phyloP scores from a whole-genome alignment of 2,797 vertebrate species.

The Hephaestus fuliginosus region DNA sequence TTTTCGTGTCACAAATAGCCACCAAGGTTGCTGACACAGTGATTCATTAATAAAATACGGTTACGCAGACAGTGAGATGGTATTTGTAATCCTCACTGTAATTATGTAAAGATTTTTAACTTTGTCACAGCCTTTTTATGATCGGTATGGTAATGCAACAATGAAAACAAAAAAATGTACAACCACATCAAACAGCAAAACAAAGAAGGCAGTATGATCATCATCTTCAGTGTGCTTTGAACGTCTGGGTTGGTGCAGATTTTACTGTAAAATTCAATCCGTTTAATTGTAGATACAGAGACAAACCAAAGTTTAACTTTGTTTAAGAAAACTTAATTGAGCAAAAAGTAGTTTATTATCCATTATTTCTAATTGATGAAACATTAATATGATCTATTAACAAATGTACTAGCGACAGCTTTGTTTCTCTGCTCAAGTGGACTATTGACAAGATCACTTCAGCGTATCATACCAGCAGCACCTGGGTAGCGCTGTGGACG shows the following conservation, averaged over 20 bases:
- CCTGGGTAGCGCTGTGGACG: not conserved
- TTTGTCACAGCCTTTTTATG: not conserved
- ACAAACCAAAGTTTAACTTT: not conserved
- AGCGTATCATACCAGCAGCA: not conserved
- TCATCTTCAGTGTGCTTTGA: not conserved
- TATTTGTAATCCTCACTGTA: not conserved
- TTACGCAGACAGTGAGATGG: not conserved
- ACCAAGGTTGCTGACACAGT: not conserved
- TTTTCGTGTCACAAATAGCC: not conserved
- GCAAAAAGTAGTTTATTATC: not conserved
- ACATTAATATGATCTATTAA: not conserved
- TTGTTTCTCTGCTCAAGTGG: not conserved
- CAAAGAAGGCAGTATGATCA: not conserved
- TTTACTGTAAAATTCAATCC: not conserved
- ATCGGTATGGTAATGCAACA: rapidly evolving
- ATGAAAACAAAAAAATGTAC: not conserved
- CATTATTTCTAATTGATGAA: not conserved
- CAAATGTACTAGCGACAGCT: not conserved
- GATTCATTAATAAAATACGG: not conserved
- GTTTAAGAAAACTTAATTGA: too few species aligned
- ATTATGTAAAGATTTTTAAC: not conserved
- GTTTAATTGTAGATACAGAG: not conserved
- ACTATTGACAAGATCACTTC: not conserved
- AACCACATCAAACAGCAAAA: not conserved
- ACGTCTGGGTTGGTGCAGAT: not conserved